Percentiles rank a stretch among this genome's conserved stretches.
Conservation (phyloP, 1,140 invertebrate genomes). For the Andrena cerasifolii region DNA sequence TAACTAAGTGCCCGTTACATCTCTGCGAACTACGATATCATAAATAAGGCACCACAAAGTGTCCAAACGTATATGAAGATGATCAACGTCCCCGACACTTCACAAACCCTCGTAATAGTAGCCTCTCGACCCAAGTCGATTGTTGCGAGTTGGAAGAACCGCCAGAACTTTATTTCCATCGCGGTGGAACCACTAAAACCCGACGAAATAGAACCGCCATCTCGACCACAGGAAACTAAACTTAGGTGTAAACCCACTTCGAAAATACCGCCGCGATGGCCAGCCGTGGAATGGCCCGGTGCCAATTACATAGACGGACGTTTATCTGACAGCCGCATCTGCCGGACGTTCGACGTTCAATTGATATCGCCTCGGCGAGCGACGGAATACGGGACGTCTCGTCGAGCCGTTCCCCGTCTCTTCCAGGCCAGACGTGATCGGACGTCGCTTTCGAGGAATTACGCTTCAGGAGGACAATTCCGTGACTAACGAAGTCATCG, state of each 20-base stretch:
- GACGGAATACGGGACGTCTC: conserved; percentile 10
- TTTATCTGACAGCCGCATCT: conserved; percentile 38
- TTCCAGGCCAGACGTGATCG: background rate
- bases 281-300: conserved; percentile 45
- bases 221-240: conserved; percentile 26
- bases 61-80: too few relatives aligned
- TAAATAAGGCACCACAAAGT: too few relatives aligned
- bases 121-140: too few relatives aligned
- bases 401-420: conserved; percentile 28
- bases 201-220: background rate
- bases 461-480: conserved; percentile 7
- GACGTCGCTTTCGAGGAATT: conserved; percentile 17
- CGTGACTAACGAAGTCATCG: conserved; percentile 29
- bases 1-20: too few relatives aligned
- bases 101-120: too few relatives aligned
- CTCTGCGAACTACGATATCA: too few relatives aligned
- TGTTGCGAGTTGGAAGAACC: too few relatives aligned
- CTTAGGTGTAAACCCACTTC: conserved; percentile 59
- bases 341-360: conserved; percentile 34
- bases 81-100: too few relatives aligned
- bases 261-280: conserved; percentile 52
- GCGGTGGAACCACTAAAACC: background rate
- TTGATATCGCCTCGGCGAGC: conserved; percentile 22
- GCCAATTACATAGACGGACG: conserved; percentile 64
- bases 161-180: background rate